Evolutionary conservation across 2,888 invertebrate species (phyloP).

Genomic region (Thymelicus acteon): DNA sequence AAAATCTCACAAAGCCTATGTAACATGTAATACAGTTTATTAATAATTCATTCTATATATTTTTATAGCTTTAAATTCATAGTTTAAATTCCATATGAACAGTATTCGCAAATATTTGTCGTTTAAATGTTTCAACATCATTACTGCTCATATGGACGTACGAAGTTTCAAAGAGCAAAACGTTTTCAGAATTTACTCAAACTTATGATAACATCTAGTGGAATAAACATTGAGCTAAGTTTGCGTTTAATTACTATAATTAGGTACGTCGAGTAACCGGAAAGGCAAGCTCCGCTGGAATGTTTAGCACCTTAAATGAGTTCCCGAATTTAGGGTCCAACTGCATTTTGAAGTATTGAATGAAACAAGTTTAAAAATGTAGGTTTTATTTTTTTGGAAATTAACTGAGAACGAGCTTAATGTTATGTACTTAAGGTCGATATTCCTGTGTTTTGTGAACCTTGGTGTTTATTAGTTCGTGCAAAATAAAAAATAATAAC

Average conservation of each 20-base stretch:
- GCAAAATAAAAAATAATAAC: constrained; percentile 72
- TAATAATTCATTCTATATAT: no score
- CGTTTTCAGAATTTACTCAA: constrained; percentile 25
- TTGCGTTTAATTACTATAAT: constrained; percentile 34
- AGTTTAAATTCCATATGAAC: neutral
- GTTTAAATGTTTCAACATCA: constrained; percentile 18
- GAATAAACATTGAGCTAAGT: constrained; percentile 24
- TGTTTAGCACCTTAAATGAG: constrained; percentile 22
- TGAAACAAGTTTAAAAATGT: constrained; percentile 21
- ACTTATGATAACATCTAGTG: constrained; percentile 24
- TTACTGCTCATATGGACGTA: constrained; percentile 5
- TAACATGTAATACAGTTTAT: no score
- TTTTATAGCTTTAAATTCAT: no score
- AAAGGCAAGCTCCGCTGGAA: neutral
- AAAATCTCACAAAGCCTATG: no score
- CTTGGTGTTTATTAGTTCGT: constrained; percentile 55
- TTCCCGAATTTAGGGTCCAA: constrained; percentile 18
- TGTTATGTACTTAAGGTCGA: neutral
- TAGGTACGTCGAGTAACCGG: constrained; percentile 23
- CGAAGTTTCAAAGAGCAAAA: constrained; percentile 16
- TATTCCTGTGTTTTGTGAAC: constrained; percentile 2
- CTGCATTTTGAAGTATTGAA: constrained; percentile 43
- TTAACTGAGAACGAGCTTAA: neutral
- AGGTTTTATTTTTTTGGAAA: neutral
- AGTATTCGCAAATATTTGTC: constrained; percentile 1